Base-by-base conservation (phyloP, 2,113 vertebrate species). In the Campylorhamphus procurvoides region DNA sequence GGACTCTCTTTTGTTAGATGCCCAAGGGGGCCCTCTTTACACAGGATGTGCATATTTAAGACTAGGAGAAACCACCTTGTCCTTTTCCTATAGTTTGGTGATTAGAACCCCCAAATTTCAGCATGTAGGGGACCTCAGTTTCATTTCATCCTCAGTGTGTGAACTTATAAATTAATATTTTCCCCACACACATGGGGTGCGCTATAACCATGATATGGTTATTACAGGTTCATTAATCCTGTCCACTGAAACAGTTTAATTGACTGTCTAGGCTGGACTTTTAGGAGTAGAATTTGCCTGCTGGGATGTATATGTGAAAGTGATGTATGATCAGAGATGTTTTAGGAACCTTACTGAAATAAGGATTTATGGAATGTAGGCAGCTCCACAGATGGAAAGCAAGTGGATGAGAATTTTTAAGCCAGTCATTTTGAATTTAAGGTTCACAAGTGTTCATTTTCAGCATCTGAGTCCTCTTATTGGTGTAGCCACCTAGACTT, bases 291-390 rank as follows among this genome's bases (percentile, higher is more conserved):
- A 74, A 52, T 59, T 72, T 62, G 8, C 33, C 78, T 87, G 22
- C 19, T 90, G 39, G 42, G 25, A 93, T 37, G 7, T 58, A 35
- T 17, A 67, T 10, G 19, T 44, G 46, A 52, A 78, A 87, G 50
- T 0, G 0, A n/a, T n/a, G n/a, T n/a, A n/a, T n/a, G n/a, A 19
- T 47, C 20, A 80, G 58, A 92, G 39, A n/a, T 37, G 14, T 73
- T 92, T 80, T 39, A 17, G 44, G 59, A 80, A 37, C 53, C 15
- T 68, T 31, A 40, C 35, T 25, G 40, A 78, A 87, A 31, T 78
- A 71, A 84, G 20, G 84, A 72, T 84, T 78, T 67, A n/a, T 55
- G 52, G 69, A 87, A 89, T 49, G 31, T 52, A 52, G 67, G 33
- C 27, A 82, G 24, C 33, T 87, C 73, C 33, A 20, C 31, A 60